Conservation (phyloP, 2,888 invertebrate genomes). For the Catocala sponsa region DNA sequence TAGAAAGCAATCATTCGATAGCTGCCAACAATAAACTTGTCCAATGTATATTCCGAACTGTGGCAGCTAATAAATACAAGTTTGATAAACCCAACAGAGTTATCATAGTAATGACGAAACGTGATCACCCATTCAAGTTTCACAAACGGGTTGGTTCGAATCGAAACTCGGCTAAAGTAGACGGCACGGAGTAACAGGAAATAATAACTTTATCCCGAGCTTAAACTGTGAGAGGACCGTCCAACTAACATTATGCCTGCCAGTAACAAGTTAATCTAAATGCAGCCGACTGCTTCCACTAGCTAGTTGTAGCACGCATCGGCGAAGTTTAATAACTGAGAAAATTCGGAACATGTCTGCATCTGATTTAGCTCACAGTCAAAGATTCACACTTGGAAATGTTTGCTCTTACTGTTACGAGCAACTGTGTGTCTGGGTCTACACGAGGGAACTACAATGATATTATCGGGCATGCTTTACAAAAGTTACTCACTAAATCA, state of each 20-base stretch:
- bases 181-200: conserved; percentile 82
- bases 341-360: conserved; percentile 76
- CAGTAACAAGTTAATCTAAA: conserved; percentile 88
- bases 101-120: conserved; percentile 79
- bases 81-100: conserved; percentile 75
- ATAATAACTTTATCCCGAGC: conserved; percentile 86
- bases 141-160: conserved; percentile 79
- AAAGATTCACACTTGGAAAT: conserved; percentile 57
- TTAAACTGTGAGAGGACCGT: conserved; percentile 81
- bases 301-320: conserved; percentile 80
- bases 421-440: conserved; percentile 12
- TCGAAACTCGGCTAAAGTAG: conserved; percentile 84
- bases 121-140: conserved; percentile 85
- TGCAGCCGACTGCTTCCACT: conserved; percentile 80
- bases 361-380: conserved; percentile 64
- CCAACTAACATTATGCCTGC: conserved; percentile 87
- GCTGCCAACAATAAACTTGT: conserved; percentile 36
- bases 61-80: conserved; percentile 69
- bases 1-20: conserved; percentile 20
- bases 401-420: conserved; percentile 41
- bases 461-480: conserved; percentile 64
- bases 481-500: conserved; percentile 78
- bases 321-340: conserved; percentile 80
- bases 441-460: conserved; percentile 52
- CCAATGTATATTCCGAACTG: conserved; percentile 52